A percentile compares a stretch with the other conserved stretches of the same genome.
Conservation (phyloP, 2,113 vertebrate genomes). For the Pluvialis apricaria region DNA sequence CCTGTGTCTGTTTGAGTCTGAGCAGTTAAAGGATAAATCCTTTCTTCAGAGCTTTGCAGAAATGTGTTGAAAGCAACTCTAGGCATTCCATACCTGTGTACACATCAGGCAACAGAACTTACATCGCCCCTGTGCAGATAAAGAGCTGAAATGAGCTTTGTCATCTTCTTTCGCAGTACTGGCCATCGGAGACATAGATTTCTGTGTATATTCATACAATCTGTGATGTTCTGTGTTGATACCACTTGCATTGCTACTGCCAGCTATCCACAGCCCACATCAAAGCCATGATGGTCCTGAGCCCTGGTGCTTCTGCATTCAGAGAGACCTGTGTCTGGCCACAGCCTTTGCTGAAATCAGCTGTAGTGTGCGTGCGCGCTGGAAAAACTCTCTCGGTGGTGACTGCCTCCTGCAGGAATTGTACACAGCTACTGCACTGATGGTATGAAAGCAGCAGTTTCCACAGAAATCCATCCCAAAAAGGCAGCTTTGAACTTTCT, state of each 20-base stretch:
- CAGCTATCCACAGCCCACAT: neutral
- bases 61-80: neutral
- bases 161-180: neutral
- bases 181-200: neutral
- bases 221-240: neutral
- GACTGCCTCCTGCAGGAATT: neutral
- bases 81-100: neutral
- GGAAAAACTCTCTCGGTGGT: neutral
- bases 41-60: neutral
- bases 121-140: neutral
- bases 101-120: neutral
- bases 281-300: neutral
- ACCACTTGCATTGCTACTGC: neutral
- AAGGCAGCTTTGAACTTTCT: neutral
- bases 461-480: neutral
- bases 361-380: accelerated
- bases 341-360: neutral
- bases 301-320: accelerated
- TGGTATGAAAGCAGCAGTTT: neutral
- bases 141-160: neutral
- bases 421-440: neutral
- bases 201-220: too few relatives aligned
- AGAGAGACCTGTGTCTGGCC: accelerated
- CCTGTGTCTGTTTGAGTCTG: neutral
- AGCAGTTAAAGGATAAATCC: neutral